phyloP scores from a whole-genome alignment of 2,113 vertebrate genomes.

The Cyanoderma ruficeps region DNA sequence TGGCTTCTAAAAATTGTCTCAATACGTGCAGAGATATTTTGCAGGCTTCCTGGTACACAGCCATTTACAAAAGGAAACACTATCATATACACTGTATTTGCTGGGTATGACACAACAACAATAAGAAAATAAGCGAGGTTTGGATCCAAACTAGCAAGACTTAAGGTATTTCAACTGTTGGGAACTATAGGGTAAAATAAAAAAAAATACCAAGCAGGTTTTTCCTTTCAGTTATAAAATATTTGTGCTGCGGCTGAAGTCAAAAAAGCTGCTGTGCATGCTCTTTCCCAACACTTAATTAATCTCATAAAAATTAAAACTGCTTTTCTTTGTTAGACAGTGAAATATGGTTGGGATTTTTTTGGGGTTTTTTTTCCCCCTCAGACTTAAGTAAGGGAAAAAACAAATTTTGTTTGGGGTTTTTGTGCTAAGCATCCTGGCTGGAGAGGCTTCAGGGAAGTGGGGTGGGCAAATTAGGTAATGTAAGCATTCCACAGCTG shows the following conservation, averaged over 20 bases:
- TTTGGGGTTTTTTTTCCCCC: rapidly evolving
- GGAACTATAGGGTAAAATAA: neutral
- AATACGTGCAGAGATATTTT: neutral
- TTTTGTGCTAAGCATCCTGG: no score
- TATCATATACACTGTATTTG: neutral
- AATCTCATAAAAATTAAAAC: neutral
- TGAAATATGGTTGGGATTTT: neutral
- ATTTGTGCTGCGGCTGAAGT: neutral
- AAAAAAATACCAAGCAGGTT: neutral
- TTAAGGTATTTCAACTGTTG: neutral
- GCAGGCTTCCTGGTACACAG: neutral
- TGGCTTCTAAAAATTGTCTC: neutral
- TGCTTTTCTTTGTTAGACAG: neutral
- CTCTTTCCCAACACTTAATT: neutral
- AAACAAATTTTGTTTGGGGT: rapidly evolving
- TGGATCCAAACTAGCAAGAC: neutral
- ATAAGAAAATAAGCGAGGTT: neutral
- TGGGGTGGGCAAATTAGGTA: neutral
- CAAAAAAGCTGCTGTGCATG: neutral
- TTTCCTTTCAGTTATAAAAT: neutral
- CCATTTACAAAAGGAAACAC: neutral
- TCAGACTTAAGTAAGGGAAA: neutral
- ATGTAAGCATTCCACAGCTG: neutral
- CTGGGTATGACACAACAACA: neutral
- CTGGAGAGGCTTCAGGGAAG: neutral